Conservation (phyloP, 1,140 invertebrate genomes). For the Cepaea nemoralis region DNA sequence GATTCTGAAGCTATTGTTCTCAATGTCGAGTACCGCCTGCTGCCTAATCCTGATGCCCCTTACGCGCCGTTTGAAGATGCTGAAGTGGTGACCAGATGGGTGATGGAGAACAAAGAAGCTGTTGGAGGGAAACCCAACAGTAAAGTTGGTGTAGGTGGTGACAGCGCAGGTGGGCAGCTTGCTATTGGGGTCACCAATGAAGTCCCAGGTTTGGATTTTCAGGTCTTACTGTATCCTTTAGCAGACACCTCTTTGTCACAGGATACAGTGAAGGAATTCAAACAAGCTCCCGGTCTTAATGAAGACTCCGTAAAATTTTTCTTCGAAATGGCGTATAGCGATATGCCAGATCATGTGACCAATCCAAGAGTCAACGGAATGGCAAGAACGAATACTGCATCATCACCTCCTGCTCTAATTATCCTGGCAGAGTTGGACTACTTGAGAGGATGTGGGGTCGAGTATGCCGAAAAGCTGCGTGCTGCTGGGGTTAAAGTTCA, state of each 20-base stretch:
- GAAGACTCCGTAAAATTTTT: conserved; percentile 37
- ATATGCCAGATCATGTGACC: conserved; percentile 24
- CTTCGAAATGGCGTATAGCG: neutral
- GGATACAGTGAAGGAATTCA: conserved; percentile 47
- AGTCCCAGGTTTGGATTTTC: conserved; percentile 50
- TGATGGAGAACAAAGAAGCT: conserved; percentile 48
- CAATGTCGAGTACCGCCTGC: conserved; percentile 14
- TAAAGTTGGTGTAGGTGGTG: too few species aligned
- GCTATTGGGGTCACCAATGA: too few species aligned
- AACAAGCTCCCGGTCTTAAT: conserved; percentile 36
- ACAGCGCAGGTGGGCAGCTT: too few species aligned
- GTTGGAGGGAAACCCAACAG: too few species aligned
- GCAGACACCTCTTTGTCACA: too few species aligned
- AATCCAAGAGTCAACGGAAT: conserved; percentile 42
- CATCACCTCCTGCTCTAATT: conserved; percentile 49
- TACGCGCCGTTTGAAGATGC: conserved; percentile 11
- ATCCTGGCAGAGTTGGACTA: conserved; percentile 55
- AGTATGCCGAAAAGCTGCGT: conserved; percentile 31
- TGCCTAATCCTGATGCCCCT: neutral
- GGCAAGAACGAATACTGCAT: conserved; percentile 33
- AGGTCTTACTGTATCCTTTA: conserved; percentile 49
- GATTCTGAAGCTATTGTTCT: neutral
- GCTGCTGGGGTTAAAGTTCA: conserved; percentile 19
- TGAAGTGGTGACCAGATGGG: conserved; percentile 53
- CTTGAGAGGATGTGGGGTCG: conserved; percentile 48